A percentile compares a stretch with the other conserved stretches of the same genome.
Conservation (phyloP, 2,888 invertebrate genomes). For the Dicycla oo region DNA sequence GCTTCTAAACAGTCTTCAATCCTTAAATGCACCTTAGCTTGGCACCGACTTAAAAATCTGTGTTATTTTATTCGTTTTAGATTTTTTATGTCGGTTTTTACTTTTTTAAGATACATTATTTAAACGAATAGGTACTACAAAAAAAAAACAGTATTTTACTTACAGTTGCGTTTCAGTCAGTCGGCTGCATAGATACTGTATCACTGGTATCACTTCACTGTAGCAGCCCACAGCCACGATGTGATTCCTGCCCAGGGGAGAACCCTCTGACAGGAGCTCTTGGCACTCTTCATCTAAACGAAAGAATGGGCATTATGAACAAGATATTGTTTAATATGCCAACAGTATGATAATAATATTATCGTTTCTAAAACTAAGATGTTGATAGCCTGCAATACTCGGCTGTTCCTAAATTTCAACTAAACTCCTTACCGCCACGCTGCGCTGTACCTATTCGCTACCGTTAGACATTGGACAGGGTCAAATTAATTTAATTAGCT, state of each 20-base stretch:
- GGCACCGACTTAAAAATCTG: no score
- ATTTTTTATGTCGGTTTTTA: no score
- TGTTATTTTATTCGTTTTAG: no score
- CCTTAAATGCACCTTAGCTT: no score
- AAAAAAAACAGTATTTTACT: slow-evolving; percentile 60
- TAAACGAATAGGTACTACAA: no score
- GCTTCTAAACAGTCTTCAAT: no score
- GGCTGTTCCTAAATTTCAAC: no score
- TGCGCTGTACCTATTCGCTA: not conserved
- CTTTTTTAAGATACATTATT: no score
- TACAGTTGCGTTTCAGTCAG: slow-evolving; percentile 95
- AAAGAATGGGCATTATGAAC: not conserved
- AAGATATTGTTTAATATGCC: not conserved
- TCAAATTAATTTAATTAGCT: no score
- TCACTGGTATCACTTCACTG: slow-evolving; percentile 97
- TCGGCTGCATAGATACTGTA: slow-evolving; percentile 96
- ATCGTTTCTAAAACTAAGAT: not conserved
- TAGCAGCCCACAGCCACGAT: slow-evolving; percentile 95
- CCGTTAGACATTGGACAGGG: not conserved
- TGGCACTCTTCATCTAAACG: slow-evolving; percentile 94
- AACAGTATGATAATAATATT: not conserved
- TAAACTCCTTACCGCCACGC: no score
- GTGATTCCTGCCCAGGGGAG: slow-evolving; percentile 85
- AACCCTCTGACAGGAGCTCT: slow-evolving; percentile 91
- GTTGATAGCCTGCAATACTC: no score